These are phyloP conservation scores for Drosophila busckii DNA, from an alignment of 1,140 invertebrate genomes.

Conservation along the genomic window DNA sequence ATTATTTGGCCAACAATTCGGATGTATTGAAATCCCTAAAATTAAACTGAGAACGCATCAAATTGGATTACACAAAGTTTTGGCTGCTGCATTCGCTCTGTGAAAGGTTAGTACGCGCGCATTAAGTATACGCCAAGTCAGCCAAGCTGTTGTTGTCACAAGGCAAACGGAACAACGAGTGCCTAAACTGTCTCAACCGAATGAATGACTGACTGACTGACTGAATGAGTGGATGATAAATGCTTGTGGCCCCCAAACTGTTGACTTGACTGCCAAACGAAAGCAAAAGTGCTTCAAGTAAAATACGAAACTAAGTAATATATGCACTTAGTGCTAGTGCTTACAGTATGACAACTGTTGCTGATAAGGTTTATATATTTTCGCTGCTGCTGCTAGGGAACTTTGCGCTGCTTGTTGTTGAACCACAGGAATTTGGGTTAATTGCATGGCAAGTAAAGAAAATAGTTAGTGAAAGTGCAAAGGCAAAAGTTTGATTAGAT, in stretches of 20 bases:
- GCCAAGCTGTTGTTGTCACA: no score
- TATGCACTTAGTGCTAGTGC: constrained; percentile 23
- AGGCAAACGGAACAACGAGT: constrained; percentile 19
- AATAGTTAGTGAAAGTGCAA: no score
- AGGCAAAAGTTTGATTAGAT: no score
- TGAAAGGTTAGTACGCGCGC: constrained; percentile 60
- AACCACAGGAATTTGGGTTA: constrained; percentile 10
- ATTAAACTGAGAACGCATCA: constrained; percentile 45
- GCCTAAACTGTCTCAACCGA: no score
- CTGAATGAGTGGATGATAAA: constrained; percentile 23
- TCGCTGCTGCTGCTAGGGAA: neutral
- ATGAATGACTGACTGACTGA: constrained; percentile 7
- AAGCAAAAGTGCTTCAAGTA: constrained; percentile 57
- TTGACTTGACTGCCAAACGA: constrained; percentile 27
- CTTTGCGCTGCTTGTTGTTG: neutral
- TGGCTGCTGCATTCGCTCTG: constrained; percentile 63
- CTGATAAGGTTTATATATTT: constrained; percentile 25
- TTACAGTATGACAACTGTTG: constrained; percentile 9
- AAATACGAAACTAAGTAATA: constrained; percentile 10
- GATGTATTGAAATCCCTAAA: constrained; percentile 11
- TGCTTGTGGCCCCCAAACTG: constrained; percentile 8
- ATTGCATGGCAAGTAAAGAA: no score
- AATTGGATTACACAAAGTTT: constrained; percentile 70
- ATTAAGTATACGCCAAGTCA: constrained; percentile 51
- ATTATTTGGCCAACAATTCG: constrained; percentile 14